Base-by-base conservation (phyloP, 2,113 vertebrate species). In the Oncorhynchus masou region DNA sequence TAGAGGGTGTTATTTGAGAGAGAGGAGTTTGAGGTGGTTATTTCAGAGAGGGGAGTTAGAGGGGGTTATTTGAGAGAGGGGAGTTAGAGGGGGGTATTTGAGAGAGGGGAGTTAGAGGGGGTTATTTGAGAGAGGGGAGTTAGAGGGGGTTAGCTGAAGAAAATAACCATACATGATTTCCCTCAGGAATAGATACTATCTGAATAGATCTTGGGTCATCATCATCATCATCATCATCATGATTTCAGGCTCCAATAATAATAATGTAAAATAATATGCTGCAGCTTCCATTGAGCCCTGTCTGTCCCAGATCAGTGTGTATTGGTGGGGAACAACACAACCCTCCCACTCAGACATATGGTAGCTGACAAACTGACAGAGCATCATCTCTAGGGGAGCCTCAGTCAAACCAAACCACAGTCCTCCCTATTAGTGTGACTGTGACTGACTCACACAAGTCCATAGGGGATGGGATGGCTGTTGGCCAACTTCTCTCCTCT, bases 341-440 rank as follows among this genome's bases (percentile, higher is more conserved):
- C 9, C 39, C 39, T 45, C 39, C 39, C 39, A 45, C 39, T 45
- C 39, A 45, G 39, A 45, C 85, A 72, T 20, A 59, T 24, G 48
- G 74, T 60, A 72, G 68, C 79, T 79, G 74, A 82, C 80, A 82
- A 70, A 74, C 70, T 82, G 75, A 83, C 74, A 75, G 79, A 74
- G 19, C 54, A 57, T 57, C 54, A 45, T 45, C 39, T 45, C 39
- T 12, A 45, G 39, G 39, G 39, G 39, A 45, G 9, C 19, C 54
- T 57, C 54, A 19, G 54, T 20, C 59, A 24, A 62, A 22, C 5
- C 59, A 22, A 22, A 16, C 39, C 39, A 39, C 39, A 45, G 39
- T 45, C 39, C 39, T 45, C 39, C 39, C 20, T 20, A 20, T 54
- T 5, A 54, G 19, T 62, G n/a, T 62, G 59, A 62, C 59, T 62